Evolutionary conservation across 2,113 vertebrate genomes (phyloP).

Genomic region (Antidorcas marsupialis): DNA sequence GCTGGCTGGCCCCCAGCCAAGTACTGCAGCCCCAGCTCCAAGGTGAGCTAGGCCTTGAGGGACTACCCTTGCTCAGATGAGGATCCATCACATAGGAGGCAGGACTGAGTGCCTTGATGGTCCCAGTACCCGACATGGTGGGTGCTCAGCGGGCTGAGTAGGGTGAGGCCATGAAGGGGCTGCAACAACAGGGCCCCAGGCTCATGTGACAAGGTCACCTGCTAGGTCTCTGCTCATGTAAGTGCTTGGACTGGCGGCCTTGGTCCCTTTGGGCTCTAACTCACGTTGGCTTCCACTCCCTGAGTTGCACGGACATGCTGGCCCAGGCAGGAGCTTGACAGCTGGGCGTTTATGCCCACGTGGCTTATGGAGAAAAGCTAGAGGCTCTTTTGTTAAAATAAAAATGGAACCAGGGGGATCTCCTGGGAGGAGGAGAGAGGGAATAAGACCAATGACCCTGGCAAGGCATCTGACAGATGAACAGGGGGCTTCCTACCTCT

Average conservation of each 20-base stretch:
- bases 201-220: not conserved
- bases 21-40: not conserved
- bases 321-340: too few species aligned
- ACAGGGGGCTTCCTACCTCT: not conserved
- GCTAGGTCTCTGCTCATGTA: not conserved
- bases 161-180: too few species aligned
- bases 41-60: not conserved
- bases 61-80: accelerated
- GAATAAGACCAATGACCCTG: not conserved
- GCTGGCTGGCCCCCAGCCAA: accelerated
- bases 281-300: not conserved
- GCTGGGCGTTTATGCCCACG: accelerated
- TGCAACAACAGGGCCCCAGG: not conserved
- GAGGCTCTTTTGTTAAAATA: not conserved
- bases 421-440: not conserved
- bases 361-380: not conserved
- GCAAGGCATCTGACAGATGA: not conserved
- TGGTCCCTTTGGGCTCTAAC: not conserved
- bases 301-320: not conserved
- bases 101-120: not conserved
- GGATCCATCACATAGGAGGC: not conserved
- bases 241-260: not conserved
- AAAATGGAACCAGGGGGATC: not conserved
- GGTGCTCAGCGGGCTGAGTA: not conserved
- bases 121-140: not conserved